phyloP scores from a whole-genome alignment of 2,888 invertebrate genomes.

The Plebejus melissa region DNA sequence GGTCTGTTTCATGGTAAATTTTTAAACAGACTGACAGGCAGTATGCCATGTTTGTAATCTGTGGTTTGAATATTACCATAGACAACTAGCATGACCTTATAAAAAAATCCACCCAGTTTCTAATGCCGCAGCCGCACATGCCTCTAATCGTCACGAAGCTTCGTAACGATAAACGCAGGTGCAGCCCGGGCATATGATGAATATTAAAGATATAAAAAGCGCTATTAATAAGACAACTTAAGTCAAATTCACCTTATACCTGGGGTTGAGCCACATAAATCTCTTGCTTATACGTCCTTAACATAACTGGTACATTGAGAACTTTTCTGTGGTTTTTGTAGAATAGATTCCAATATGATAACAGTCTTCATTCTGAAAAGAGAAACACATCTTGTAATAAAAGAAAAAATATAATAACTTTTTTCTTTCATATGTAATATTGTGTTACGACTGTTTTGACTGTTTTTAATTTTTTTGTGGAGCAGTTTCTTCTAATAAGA shows the following conservation, averaged over 20 bases:
- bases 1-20: not conserved
- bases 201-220: not conserved
- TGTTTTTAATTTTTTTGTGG: no score
- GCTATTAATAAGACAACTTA: not conserved
- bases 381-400: no score
- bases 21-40: no score
- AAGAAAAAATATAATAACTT: no score
- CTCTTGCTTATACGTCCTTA: not conserved
- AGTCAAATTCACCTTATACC: not conserved
- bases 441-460: no score
- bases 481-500: no score
- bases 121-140: no score
- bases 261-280: not conserved
- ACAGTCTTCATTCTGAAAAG: constrained; percentile 29
- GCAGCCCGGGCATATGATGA: not conserved
- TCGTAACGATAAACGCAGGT: no score
- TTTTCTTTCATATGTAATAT: no score
- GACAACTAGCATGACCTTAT: not conserved
- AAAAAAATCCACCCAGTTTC: not conserved
- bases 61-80: not conserved
- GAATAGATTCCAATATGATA: constrained; percentile 6
- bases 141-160: no score
- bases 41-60: no score
- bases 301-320: constrained; percentile 7
- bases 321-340: constrained; percentile 18